Evolutionary conservation across 2,888 invertebrate species (phyloP).

Genomic region (Chloroclystis v-ata): DNA sequence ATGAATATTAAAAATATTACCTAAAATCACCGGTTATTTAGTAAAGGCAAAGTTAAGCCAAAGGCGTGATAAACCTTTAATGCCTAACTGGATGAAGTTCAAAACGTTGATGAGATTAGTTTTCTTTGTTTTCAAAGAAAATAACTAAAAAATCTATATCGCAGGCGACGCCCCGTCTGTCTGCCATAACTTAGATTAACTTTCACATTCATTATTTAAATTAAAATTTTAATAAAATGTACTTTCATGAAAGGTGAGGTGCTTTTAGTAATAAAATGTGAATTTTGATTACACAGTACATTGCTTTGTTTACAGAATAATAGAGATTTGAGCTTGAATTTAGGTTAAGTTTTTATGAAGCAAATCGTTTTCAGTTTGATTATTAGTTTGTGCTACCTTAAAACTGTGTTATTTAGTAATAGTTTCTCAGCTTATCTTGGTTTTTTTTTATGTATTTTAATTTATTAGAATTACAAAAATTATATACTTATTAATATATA

Average conservation of each 20-base stretch:
- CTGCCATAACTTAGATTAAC: constrained; percentile 9
- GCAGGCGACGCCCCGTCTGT: constrained; percentile 1
- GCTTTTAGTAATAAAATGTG: background rate
- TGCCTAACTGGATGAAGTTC: background rate
- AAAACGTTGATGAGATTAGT: background rate
- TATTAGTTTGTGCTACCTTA: too few relatives aligned
- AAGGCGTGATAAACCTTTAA: too few relatives aligned
- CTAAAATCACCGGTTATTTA: too few relatives aligned
- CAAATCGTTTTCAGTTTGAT: too few relatives aligned
- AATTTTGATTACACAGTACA: background rate
- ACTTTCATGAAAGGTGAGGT: background rate
- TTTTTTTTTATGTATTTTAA: background rate
- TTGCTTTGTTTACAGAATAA: background rate
- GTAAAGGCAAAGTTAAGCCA: too few relatives aligned
- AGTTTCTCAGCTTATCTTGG: too few relatives aligned
- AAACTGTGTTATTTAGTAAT: too few relatives aligned
- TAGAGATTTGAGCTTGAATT: background rate
- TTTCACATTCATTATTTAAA: background rate
- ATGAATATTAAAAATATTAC: too few relatives aligned
- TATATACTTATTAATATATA: too few relatives aligned
- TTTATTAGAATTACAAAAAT: too few relatives aligned
- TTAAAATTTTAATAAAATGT: constrained; percentile 4
- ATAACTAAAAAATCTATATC: constrained; percentile 5
- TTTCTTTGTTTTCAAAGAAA: background rate
- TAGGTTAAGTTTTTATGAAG: background rate